Evolutionary conservation across 2,888 invertebrate species (phyloP).

Genomic region (Neoaliturus tenellus): DNA sequence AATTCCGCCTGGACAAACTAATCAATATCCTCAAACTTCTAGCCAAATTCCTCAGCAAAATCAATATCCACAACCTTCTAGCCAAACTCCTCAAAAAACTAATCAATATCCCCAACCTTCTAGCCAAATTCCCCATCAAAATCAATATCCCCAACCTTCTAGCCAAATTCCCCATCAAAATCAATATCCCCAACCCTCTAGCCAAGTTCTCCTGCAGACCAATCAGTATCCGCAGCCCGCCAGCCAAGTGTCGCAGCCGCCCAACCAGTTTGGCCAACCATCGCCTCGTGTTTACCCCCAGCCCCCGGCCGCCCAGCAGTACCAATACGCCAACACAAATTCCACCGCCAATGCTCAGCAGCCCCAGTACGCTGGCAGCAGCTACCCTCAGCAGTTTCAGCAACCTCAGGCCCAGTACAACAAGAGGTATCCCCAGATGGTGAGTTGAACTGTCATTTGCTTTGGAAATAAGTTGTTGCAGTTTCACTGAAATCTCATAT

Average conservation of each 20-base stretch:
- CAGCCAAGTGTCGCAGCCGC: constrained; percentile 36
- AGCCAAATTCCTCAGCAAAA: constrained; percentile 9
- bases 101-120: not conserved
- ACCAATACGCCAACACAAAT: constrained; percentile 5
- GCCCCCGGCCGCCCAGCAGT: not conserved
- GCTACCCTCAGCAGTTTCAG: constrained; percentile 27
- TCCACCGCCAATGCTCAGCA: not conserved
- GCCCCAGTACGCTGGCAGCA: not conserved
- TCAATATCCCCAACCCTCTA: constrained; percentile 7
- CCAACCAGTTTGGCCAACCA: not conserved
- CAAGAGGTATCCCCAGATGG: constrained; percentile 60
- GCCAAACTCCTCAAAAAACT: not conserved
- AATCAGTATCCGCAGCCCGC: not conserved
- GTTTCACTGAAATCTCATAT: too few species aligned
- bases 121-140: constrained; percentile 14
- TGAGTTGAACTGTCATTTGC: constrained; percentile 42
- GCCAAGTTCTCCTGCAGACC: not conserved
- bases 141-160: constrained; percentile 9
- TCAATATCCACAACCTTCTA: not conserved
- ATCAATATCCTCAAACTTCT: not conserved
- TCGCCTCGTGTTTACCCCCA: not conserved
- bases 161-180: constrained; percentile 7
- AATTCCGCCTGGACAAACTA: not conserved
- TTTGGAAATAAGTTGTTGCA: too few species aligned
- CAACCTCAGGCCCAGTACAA: constrained; percentile 25